Evolutionary conservation across 2,797 vertebrate species (phyloP), one percentile per base, ranked within the genome.

Genomic region (Microctenopoma lineatum): DNA sequence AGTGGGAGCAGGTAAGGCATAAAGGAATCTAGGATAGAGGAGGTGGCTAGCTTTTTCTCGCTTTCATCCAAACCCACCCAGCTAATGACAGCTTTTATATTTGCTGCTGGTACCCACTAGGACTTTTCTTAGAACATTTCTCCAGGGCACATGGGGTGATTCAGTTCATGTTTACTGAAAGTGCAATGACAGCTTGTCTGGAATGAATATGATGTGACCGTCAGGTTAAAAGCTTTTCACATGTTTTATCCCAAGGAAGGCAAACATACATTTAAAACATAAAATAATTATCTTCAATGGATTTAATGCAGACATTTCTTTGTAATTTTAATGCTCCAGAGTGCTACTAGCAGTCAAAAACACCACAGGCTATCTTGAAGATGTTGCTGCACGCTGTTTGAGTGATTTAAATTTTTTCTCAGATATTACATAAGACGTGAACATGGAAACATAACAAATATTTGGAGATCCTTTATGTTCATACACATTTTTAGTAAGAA

Each of bases 1-100:
- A 66, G 81, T 32, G 59, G 62, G 50, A 77, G 75, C 67, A 66
- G 74, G 68, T 81, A 77, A 12, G 47, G 77, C 64, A 84, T 83
- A 54, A 87, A 88, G 86, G 74, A 59, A 46, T 45, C 7, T 7
- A 44, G 59, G 39, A 53, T 53, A 47, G 59, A 53, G 21, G 51
- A 76, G 44, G 8, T 46, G 63, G 54, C 27, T 53, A 16, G 56
- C 73, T 15, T 36, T 36, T 59, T 18, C 13, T 55, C 56, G 54
- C 41, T 50, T 45, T 53, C 59, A 41, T 54, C 14, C 38, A 63
- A 46, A 62, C 27, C 78, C 44, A 56, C 8, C 21, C 27, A 62
- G 34, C 27, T 56, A 60, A 75, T 69, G 48, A 66, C 73, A 70
- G 60, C 51, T 65, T 70, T 74, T 34, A 45, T 36, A 39, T 34